phyloP scores from a whole-genome alignment of 2,113 vertebrate genomes.

The Bombycilla garrulus region DNA sequence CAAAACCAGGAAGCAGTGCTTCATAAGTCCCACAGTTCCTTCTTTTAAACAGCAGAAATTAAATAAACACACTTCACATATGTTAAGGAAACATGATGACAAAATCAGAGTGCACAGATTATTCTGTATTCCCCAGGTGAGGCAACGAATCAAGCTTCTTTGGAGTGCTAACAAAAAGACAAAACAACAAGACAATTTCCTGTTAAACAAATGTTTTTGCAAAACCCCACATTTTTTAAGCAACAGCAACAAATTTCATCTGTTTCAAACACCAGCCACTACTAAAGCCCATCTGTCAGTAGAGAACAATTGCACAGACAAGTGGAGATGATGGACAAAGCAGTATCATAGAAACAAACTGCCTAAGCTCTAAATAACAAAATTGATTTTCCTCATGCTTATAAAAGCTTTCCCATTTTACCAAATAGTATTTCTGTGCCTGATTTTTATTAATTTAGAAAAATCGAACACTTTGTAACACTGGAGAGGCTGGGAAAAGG shows the following conservation, averaged over 20 bases:
- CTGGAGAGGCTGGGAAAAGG: background rate
- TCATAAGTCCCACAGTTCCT: background rate
- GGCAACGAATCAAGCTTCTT: background rate
- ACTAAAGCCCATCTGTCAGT: conserved; percentile 1
- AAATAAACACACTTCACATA: background rate
- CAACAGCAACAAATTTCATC: background rate
- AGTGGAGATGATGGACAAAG: background rate
- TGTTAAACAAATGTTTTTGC: background rate
- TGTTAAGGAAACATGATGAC: background rate
- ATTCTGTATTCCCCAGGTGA: background rate
- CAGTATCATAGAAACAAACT: background rate
- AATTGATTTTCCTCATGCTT: background rate
- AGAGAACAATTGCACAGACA: background rate
- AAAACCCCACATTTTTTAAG: background rate
- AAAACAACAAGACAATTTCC: background rate
- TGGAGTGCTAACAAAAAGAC: background rate
- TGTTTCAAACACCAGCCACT: background rate
- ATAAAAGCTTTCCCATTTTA: background rate
- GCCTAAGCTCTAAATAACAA: background rate
- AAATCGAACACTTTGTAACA: background rate
- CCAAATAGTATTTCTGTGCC: background rate
- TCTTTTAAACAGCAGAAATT: background rate
- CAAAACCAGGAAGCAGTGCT: conserved; percentile 1
- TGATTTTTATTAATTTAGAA: background rate
- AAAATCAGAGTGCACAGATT: background rate